phyloP scores from a whole-genome alignment of 2,888 invertebrate genomes.

The Trissonchulus latispiculum region DNA sequence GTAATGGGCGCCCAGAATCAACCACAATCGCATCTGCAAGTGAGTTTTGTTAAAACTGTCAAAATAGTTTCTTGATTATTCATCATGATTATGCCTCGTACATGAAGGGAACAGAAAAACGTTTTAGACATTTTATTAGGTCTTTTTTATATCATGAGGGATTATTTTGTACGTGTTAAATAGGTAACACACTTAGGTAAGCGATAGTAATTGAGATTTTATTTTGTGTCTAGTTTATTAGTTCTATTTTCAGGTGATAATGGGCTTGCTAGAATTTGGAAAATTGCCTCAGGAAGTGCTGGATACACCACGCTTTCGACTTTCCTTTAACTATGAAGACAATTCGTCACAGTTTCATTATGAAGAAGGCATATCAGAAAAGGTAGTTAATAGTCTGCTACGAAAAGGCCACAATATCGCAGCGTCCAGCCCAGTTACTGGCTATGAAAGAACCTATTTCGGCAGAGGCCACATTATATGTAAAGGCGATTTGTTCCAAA shows the following conservation, averaged over 20 bases:
- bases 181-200: too few species aligned
- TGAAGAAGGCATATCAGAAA: conserved; percentile 37
- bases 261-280: conserved; percentile 16
- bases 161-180: too few species aligned
- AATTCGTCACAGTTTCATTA: conserved; percentile 26
- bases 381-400: conserved; percentile 31
- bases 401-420: conserved; percentile 36
- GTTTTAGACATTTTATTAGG: too few species aligned
- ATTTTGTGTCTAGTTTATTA: too few species aligned
- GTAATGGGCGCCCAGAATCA: conserved; percentile 22
- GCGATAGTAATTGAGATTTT: too few species aligned
- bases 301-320: conserved; percentile 11
- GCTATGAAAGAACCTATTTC: conserved; percentile 33
- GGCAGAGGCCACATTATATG: conserved; percentile 43
- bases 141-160: too few species aligned
- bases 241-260: conserved; percentile 15
- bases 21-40: conserved; percentile 22
- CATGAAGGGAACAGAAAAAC: too few species aligned
- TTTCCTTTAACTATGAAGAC: conserved; percentile 11
- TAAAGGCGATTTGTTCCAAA: conserved; percentile 28
- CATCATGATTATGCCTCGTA: too few species aligned
- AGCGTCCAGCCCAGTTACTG: conserved; percentile 31
- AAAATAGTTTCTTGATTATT: too few species aligned
- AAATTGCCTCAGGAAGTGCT: conserved; percentile 17
- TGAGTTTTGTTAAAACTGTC: too few species aligned